phyloP scores from a whole-genome alignment of 2,888 invertebrate genomes.

The Choreutis nemorana region DNA sequence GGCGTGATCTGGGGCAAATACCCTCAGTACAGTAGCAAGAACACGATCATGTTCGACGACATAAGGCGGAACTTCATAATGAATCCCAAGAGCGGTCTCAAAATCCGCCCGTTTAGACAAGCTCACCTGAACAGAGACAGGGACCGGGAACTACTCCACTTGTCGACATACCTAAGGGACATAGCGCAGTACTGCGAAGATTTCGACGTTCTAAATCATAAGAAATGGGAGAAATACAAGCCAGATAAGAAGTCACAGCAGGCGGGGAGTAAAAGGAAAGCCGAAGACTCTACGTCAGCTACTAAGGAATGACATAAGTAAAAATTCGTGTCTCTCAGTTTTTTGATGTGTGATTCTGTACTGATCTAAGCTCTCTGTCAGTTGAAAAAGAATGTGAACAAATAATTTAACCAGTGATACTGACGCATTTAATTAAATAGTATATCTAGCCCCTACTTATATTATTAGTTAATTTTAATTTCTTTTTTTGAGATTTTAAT shows the following conservation, averaged over 20 bases:
- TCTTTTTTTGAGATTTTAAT: no score
- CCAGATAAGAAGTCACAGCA: conserved; percentile 41
- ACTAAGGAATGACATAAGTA: conserved; percentile 42
- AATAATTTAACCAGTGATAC: no score
- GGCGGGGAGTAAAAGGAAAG: conserved; percentile 52
- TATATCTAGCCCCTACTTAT: no score
- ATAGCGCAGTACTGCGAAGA: conserved; percentile 84
- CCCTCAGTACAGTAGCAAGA: conserved; percentile 85
- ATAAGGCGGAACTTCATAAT: conserved; percentile 94
- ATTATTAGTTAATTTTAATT: no score
- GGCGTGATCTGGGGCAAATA: conserved; percentile 98
- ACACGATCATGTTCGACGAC: conserved; percentile 99
- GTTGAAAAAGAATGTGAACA: no score
- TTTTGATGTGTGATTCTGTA: no score
- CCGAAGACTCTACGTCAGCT: conserved; percentile 42
- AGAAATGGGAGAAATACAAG: conserved; percentile 88
- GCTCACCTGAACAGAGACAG: conserved; percentile 87
- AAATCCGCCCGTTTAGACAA: conserved; percentile 89
- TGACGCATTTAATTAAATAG: no score
- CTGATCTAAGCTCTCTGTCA: no score
- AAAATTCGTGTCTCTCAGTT: no score
- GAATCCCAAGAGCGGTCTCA: conserved; percentile 94
- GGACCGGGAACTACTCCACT: conserved; percentile 82
- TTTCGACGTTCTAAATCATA: conserved; percentile 86
- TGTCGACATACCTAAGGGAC: conserved; percentile 82